Base-by-base conservation (phyloP, 2,888 invertebrate species). In the Eupithecia tripunctaria region DNA sequence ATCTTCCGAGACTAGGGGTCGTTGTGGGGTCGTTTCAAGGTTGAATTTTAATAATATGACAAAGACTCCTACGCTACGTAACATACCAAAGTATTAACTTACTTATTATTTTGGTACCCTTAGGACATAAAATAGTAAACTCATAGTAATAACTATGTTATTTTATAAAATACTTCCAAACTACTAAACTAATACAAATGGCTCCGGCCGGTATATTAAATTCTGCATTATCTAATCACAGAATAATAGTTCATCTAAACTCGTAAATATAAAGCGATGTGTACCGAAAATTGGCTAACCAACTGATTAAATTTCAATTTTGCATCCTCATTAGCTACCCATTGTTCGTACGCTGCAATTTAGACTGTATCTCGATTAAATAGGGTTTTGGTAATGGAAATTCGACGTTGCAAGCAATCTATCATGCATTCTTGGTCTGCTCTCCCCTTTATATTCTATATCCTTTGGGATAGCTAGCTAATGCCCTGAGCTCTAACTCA, bases 221-320 rank as follows among this genome's bases (percentile, higher is more conserved):
- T 25, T 56, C 25, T n/a, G 7, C 7, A 29, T 41, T 64, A 64
- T 67, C 27, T 60, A 72, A 71, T 74, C 51, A 74, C 62, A 63
- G 36, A 67, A 71, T 68, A 72, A 75, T 64, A 70, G 71, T 69
- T 67, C n/a, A 25, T 15, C 41, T 7, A 67, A 56, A 65, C 72
- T 71, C 72, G 36, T 72, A 67, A 72, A 74, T 72, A 21, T 38
- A 71, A 65, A 59, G 67, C 69, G 21, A 2, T 25, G n/a, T 4
- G 27, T 60, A 32, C 71, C 38, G 64, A 70, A 64, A 75, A 75
- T 72, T 75, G 75, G 75, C 72, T 75, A 63, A 72, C 65, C 64
- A 71, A 68, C 64, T 75, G 75, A 75, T 75, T 75, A 75, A 70
- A 70, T 75, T 75, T 75, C 75, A 75, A 75, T 75, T 75, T 70